Evolutionary conservation across 64 coral and sea anemone genomes (phyloP).

Genomic region (Montipora sp.): DNA sequence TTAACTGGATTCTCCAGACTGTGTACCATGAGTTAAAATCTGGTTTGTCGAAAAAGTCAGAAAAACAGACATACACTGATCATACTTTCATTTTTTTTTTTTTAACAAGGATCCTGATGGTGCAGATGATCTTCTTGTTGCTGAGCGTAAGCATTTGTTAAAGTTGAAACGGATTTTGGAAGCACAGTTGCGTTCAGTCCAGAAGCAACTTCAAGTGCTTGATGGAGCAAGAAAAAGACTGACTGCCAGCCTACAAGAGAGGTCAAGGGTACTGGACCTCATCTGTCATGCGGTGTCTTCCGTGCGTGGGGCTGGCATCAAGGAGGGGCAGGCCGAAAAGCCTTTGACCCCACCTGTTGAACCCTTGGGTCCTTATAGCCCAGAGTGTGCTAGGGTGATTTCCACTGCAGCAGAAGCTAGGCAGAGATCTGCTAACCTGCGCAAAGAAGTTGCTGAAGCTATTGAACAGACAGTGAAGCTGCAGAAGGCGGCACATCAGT

Average conservation of each 20-base stretch:
- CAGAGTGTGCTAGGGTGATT: conserved; percentile 92
- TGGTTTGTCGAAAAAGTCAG: too few species aligned
- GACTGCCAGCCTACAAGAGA: conserved; percentile 74
- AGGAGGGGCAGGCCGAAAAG: conserved; percentile 85
- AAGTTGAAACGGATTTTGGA: conserved; percentile 93
- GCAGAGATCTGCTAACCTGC: conserved; percentile 74
- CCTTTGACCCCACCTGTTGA: conserved; percentile 85
- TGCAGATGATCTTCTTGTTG: conserved; percentile 90
- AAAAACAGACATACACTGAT: background rate
- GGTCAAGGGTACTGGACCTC: conserved; percentile 88
- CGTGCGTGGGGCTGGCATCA: conserved; percentile 84
- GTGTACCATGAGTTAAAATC: too few species aligned
- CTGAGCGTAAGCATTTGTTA: conserved; percentile 79
- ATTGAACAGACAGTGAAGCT: conserved; percentile 95
- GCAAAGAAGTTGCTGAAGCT: conserved; percentile 88
- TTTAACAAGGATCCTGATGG: conserved; percentile 80
- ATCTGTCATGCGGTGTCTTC: conserved; percentile 96
- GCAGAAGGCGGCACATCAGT: conserved; percentile 91
- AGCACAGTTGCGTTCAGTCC: conserved; percentile 88
- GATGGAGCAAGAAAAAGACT: conserved; percentile 90
- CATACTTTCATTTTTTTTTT: background rate
- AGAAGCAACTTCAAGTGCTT: conserved; percentile 97
- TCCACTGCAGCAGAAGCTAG: conserved; percentile 82
- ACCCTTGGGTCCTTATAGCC: conserved; percentile 96
- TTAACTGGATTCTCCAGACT: too few species aligned